These are phyloP conservation scores for Sphaerophoria taeniata DNA, from an alignment of 2,888 invertebrate species.

Conservation along the genomic window DNA sequence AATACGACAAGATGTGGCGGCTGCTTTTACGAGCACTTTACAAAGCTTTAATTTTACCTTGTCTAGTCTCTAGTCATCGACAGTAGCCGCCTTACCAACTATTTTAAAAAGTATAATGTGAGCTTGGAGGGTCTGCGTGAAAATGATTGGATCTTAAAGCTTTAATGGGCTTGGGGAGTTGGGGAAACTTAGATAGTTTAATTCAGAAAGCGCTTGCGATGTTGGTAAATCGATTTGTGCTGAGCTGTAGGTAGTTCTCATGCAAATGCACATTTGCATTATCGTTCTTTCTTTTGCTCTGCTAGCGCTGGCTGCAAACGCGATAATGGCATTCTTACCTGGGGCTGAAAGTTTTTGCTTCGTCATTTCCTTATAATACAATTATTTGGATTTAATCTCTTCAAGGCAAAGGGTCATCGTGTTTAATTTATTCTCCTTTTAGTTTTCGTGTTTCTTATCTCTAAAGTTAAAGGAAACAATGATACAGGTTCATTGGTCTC, in stretches of 20 bases:
- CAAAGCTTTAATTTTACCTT: conserved; percentile 60
- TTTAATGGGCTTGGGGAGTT: conserved; percentile 54
- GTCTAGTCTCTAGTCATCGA: not conserved
- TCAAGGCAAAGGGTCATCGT: too few relatives aligned
- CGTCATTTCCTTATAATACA: conserved; percentile 4
- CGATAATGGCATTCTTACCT: too few relatives aligned
- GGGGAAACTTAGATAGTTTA: conserved; percentile 65
- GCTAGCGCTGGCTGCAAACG: conserved; percentile 16
- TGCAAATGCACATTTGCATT: conserved; percentile 59
- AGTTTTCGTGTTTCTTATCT: conserved; percentile 24
- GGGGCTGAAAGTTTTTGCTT: not conserved
- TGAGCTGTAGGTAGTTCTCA: conserved; percentile 66
- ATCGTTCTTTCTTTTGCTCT: conserved; percentile 9
- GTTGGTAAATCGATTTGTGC: conserved; percentile 69
- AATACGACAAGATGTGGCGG: conserved; percentile 16
- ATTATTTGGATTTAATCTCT: not conserved
- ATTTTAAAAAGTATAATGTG: not conserved
- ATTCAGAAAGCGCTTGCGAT: conserved; percentile 62
- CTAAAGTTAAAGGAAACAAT: conserved; percentile 20
- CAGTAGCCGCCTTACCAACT: not conserved
- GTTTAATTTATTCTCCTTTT: too few relatives aligned
- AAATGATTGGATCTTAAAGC: too few relatives aligned
- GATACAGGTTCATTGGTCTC: not conserved
- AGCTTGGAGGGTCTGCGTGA: conserved; percentile 53
- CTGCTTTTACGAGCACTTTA: conserved; percentile 41